Evolutionary conservation across 92 coral and sea anemone genomes (phyloP), one percentile per base, ranked within the genome.

Genomic region (Porites rus): DNA sequence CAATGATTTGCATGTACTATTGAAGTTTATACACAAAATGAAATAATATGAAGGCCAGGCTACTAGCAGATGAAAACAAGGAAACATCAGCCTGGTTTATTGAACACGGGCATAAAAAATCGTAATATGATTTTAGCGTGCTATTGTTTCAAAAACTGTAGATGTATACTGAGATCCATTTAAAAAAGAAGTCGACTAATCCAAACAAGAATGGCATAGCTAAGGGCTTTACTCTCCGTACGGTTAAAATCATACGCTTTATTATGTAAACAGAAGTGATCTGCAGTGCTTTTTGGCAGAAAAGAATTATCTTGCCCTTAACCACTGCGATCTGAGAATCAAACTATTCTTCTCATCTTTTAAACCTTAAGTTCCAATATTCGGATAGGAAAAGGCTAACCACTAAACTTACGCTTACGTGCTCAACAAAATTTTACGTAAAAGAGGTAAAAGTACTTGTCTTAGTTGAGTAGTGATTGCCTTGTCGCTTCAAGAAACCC

Each of bases 151-250:
- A 75, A 54, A 75, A 53, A 56, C 3, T 53, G 13, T 54, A n/a
- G 16, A 25, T 53, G 79, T 19, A 58, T 58, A 75, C 16, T 13
- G 79, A 75, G 61, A 13, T 31, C 50, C 66, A 75, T 75, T 21
- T 75, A 10, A 56, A 38, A 75, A 75, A 65, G 79, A 75, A 75
- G 58, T 75, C 20, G 65, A 20, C 50, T 24, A 75, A 56, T 46
- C 79, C 38, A 75, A 58, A 75, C 79, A 75, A 20, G 59, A 62
- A 53, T 75, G 46, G 46, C 65, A 54, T 17, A 13, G 16, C 10
- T 20, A 13, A 51, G 46, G 14, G 24, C 46, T 53, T 38, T 14
- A 19, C 6, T 4, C 2, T 56, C 11, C 11, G 60, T 54, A 10
- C 11, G 12, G 16, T 14, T 10, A 10, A 56, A 56, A 56, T 56